These are phyloP conservation scores for Ciona savignyi DNA, from an alignment of 23 tunicate genomes.

Conservation along the genomic window DNA sequence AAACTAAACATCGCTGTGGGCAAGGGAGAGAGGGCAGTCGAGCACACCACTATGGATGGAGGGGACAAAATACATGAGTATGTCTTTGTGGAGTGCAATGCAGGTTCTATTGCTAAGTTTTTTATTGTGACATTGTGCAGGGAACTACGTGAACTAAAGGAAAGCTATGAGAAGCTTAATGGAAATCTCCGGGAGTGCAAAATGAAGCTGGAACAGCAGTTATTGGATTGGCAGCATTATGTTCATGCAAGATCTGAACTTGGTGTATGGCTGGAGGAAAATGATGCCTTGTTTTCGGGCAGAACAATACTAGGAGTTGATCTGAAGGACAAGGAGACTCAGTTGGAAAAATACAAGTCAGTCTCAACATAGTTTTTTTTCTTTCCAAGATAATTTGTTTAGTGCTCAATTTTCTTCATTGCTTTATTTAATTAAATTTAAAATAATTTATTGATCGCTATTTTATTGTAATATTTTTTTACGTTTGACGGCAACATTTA, in stretches of 20 bases:
- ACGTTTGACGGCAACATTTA: too few species aligned
- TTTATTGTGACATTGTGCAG: too few species aligned
- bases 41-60: conserved; percentile 28
- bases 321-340: conserved; percentile 71
- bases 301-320: conserved; percentile 37
- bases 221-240: conserved; percentile 49
- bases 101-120: not conserved
- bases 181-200: conserved; percentile 22
- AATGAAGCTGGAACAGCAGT: conserved; percentile 8
- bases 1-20: conserved; percentile 64
- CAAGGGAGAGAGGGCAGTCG: conserved; percentile 59
- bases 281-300: conserved; percentile 45
- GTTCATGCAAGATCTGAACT: conserved; percentile 52
- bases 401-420: too few species aligned
- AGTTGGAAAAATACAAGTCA: conserved; percentile 65
- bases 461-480: too few species aligned
- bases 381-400: too few species aligned
- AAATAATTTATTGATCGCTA: too few species aligned
- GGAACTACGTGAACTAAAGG: conserved; percentile 36
- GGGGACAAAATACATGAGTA: conserved; percentile 35
- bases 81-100: not conserved
- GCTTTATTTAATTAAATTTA: too few species aligned
- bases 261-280: conserved; percentile 56
- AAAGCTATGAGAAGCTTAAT: conserved; percentile 25
- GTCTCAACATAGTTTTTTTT: too few species aligned